Conservation (phyloP, 2,888 invertebrate species). For the Tholera decimalis region DNA sequence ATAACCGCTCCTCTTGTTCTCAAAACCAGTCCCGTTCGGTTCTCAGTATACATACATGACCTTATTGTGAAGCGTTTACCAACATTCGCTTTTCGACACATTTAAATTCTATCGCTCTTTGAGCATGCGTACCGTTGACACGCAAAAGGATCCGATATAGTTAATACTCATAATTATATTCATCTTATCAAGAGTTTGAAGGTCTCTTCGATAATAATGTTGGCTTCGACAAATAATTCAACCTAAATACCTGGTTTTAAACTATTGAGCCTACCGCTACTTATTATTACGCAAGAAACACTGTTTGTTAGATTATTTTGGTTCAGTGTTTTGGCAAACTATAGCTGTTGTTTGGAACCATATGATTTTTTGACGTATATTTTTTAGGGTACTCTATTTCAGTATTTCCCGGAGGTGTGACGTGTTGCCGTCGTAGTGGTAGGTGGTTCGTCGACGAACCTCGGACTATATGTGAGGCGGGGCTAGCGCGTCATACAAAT, state of each 20-base stretch:
- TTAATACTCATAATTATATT: conserved; percentile 46
- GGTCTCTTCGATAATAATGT: conserved; percentile 65
- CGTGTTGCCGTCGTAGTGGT: conserved; percentile 71
- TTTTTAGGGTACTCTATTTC: conserved; percentile 73
- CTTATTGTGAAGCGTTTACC: conserved; percentile 75
- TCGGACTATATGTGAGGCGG: conserved; percentile 78
- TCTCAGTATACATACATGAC: conserved; percentile 73
- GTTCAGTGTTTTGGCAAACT: conserved; percentile 63
- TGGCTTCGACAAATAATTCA: conserved; percentile 43
- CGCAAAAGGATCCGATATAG: conserved; percentile 50
- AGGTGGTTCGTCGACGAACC: conserved; percentile 76
- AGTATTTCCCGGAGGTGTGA: conserved; percentile 73
- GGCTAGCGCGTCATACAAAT: conserved; percentile 84
- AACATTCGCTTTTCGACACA: conserved; percentile 67
- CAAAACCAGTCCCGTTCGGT: conserved; percentile 74
- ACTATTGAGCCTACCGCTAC: conserved; percentile 21
- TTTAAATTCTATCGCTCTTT: conserved; percentile 53
- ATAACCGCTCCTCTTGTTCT: conserved; percentile 67
- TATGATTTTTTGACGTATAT: conserved; percentile 59
- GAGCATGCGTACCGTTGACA: conserved; percentile 57
- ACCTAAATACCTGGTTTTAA: conserved; percentile 45
- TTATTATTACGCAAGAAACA: conserved; percentile 51
- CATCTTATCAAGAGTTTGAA: conserved; percentile 74
- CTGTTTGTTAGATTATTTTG: conserved; percentile 53
- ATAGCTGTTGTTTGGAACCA: conserved; percentile 65